phyloP scores from a whole-genome alignment of 2,797 vertebrate species.

The Enteromius unitaeniatus region DNA sequence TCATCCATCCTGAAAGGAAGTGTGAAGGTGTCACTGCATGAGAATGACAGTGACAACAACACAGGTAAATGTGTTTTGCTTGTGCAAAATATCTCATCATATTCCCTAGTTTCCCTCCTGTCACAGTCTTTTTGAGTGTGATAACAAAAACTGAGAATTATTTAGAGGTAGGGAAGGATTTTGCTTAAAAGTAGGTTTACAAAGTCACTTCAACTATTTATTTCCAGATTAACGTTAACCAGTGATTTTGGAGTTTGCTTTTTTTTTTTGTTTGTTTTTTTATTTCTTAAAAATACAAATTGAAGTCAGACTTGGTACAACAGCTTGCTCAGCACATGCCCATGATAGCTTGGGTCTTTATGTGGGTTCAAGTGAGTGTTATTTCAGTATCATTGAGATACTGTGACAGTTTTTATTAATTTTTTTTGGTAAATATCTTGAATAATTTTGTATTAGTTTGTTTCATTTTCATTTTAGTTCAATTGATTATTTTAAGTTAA shows the following conservation, averaged over 20 bases:
- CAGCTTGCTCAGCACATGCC: not conserved
- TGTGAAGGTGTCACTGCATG: slow-evolving; percentile 47
- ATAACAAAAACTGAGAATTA: slow-evolving; percentile 40
- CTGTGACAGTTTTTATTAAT: not conserved
- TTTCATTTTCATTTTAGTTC: not conserved
- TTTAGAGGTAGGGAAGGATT: slow-evolving; percentile 28
- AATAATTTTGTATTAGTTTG: not conserved
- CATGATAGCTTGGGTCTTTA: not conserved
- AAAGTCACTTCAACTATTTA: not conserved
- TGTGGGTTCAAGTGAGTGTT: not conserved
- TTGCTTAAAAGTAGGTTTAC: not conserved
- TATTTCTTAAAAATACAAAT: not conserved
- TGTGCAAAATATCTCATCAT: slow-evolving; percentile 40
- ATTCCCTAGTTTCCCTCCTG: slow-evolving; percentile 40
- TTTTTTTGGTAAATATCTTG: not conserved
- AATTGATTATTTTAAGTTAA: too few species aligned
- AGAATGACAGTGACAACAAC: slow-evolving; percentile 45
- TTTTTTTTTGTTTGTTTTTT: not conserved
- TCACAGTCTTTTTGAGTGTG: slow-evolving; percentile 10
- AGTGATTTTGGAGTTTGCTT: not conserved
- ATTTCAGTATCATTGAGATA: not conserved
- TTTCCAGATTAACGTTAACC: not conserved
- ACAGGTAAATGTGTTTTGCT: slow-evolving; percentile 53
- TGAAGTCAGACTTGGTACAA: not conserved
- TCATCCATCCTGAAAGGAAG: slow-evolving; percentile 23